These are phyloP conservation scores for Cirrhinus mrigala DNA, from an alignment of 2,797 vertebrate species.

Conservation along the genomic window DNA sequence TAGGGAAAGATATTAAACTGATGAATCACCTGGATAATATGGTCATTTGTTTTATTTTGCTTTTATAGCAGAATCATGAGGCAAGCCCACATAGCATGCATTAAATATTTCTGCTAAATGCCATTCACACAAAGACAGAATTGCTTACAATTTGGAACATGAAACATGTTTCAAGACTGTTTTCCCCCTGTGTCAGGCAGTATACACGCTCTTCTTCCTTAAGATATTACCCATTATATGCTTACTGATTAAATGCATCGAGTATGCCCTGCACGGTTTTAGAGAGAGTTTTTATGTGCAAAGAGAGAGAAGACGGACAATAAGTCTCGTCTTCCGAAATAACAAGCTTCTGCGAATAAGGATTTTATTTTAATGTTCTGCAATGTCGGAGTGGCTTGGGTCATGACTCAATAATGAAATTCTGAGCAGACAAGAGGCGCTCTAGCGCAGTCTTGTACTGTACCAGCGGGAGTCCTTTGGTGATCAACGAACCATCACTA, in stretches of 20 bases:
- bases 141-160: neutral
- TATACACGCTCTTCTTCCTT: neutral
- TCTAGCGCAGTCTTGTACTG: conserved; percentile 83
- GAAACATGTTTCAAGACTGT: neutral
- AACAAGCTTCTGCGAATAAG: neutral
- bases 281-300: neutral
- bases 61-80: neutral
- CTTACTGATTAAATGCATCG: neutral
- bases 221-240: neutral
- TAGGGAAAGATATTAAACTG: conserved; percentile 31
- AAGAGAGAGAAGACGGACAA: neutral
- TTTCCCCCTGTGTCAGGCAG: neutral
- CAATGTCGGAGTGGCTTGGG: neutral
- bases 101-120: neutral
- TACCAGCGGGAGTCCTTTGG: conserved; percentile 89
- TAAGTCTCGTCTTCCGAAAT: neutral
- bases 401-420: conserved; percentile 45
- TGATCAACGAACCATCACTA: conserved; percentile 93
- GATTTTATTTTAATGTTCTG: neutral
- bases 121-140: neutral
- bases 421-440: conserved; percentile 64
- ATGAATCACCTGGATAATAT: neutral
- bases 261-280: neutral
- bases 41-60: neutral
- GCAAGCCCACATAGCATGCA: neutral